A percentile compares a stretch with the other conserved stretches of the same genome.
These are phyloP conservation scores for Bombus confusus DNA, from an alignment of 1,140 invertebrate genomes.

Conservation along the genomic window DNA sequence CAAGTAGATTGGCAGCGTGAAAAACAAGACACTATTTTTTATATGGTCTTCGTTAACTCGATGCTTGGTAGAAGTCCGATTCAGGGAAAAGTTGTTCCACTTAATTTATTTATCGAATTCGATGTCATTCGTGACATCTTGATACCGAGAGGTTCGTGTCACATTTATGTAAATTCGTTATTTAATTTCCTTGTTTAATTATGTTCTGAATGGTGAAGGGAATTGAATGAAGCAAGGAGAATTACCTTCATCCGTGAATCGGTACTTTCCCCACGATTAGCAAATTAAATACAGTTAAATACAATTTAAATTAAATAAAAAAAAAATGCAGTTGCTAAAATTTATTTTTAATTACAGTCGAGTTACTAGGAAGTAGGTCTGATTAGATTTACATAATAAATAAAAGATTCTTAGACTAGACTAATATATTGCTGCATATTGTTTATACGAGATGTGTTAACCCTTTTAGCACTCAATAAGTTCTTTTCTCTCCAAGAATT, in stretches of 20 bases:
- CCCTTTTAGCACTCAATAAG: conserved; percentile 36
- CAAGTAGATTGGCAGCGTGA: conserved; percentile 75
- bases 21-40: conserved; percentile 68
- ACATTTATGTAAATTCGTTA: too few species aligned
- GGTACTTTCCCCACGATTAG: conserved; percentile 1
- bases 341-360: conserved; percentile 29
- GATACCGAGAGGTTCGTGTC: too few species aligned
- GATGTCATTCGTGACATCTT: too few species aligned
- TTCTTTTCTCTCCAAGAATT: not conserved
- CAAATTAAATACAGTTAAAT: not conserved
- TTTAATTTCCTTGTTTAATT: not conserved
- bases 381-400: conserved; percentile 33
- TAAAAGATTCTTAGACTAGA: conserved; percentile 43
- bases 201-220: too few species aligned
- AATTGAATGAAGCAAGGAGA: not conserved
- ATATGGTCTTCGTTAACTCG: conserved; percentile 27
- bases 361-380: conserved; percentile 17
- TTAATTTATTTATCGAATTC: not conserved
- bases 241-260: conserved; percentile 44
- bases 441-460: conserved; percentile 14
- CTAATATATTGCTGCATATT: conserved; percentile 20
- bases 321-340: conserved; percentile 5
- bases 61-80: conserved; percentile 20
- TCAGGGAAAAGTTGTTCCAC: conserved; percentile 24
- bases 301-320: not conserved